Percentiles rank a stretch among this genome's conserved stretches.
Conservation (phyloP, 2,113 vertebrate genomes). For the Nothoprocta pentlandii region DNA sequence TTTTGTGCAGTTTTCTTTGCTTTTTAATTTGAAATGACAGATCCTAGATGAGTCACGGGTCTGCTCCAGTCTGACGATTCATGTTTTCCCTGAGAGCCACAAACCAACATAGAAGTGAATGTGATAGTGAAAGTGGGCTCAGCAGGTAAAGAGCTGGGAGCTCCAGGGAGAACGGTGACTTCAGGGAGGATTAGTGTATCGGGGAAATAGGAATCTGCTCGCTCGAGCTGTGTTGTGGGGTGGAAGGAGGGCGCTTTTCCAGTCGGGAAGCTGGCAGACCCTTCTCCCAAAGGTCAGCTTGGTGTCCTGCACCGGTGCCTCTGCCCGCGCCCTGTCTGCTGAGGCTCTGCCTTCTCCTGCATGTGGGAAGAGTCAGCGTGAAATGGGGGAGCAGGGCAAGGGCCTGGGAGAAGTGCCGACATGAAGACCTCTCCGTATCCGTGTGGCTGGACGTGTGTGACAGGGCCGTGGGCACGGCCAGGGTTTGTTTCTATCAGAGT, state of each 20-base stretch:
- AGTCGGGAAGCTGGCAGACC: too few species aligned
- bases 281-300: background rate
- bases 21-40: background rate
- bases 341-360: background rate
- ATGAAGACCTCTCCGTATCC: background rate
- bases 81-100: background rate
- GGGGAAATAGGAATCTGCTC: background rate
- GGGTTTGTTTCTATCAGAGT: background rate
- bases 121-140: fast-evolving
- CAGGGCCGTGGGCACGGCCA: background rate
- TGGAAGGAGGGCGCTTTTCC: background rate
- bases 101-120: fast-evolving
- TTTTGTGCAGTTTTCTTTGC: background rate
- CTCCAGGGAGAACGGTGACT: background rate
- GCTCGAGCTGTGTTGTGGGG: background rate
- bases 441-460: background rate
- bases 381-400: too few species aligned
- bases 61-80: background rate
- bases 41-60: background rate
- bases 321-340: background rate
- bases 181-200: background rate
- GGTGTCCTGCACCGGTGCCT: background rate
- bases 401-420: background rate
- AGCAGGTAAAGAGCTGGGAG: background rate
- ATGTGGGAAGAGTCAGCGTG: background rate